Conservation (phyloP, 2,797 vertebrate species). For the Calcarius lapponicus region DNA sequence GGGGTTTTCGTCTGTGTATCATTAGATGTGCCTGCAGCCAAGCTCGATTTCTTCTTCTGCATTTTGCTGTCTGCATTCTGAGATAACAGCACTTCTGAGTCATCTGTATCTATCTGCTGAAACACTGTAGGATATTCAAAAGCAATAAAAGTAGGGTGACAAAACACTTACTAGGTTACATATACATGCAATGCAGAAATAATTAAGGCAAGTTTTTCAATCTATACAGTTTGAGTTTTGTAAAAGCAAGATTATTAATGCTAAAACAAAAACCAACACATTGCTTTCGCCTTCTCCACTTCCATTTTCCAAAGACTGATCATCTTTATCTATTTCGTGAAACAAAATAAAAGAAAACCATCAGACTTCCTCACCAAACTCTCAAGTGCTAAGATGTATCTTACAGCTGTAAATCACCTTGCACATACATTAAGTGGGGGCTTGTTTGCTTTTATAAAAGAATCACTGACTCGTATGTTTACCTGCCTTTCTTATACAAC, state of each 20-base stretch:
- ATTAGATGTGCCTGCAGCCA: background rate
- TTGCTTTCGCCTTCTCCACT: background rate
- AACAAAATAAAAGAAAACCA: background rate
- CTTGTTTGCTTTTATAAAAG: background rate
- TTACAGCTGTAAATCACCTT: background rate
- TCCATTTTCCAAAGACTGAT: background rate
- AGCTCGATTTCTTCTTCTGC: slow-evolving; percentile 39
- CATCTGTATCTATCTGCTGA: slow-evolving; percentile 61
- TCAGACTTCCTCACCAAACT: background rate
- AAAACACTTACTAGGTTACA: slow-evolving; percentile 17
- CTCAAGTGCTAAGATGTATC: background rate
- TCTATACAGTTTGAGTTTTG: background rate
- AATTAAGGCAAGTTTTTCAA: background rate
- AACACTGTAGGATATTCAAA: slow-evolving; percentile 65
- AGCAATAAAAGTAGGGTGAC: slow-evolving; percentile 29
- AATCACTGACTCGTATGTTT: background rate
- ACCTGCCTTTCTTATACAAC: background rate
- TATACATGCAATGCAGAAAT: background rate
- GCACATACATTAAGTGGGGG: background rate
- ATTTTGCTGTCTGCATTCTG: slow-evolving; percentile 62
- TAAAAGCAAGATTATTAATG: background rate
- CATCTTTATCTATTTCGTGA: background rate
- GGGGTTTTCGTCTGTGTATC: background rate
- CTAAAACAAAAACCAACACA: background rate
- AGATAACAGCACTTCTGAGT: slow-evolving; percentile 62